Percentiles rank a stretch among this genome's conserved stretches.
phyloP scores from a whole-genome alignment of 2,113 vertebrate genomes.

The Ploceus nigricollis region DNA sequence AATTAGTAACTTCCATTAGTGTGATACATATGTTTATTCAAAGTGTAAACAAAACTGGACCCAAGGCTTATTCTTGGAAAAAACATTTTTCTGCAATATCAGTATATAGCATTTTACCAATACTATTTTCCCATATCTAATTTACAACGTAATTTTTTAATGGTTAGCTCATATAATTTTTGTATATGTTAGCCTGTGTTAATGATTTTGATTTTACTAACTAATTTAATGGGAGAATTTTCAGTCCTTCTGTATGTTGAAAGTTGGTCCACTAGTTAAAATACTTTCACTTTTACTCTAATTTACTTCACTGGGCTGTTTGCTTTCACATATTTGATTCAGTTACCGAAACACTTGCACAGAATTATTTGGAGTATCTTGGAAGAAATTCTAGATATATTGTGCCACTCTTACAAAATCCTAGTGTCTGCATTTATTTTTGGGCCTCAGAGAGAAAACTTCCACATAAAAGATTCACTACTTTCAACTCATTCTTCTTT shows the following conservation, averaged over 20 bases:
- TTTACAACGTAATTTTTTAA: slow-evolving; percentile 3
- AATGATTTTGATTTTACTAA: slow-evolving; percentile 30
- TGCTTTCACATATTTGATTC: slow-evolving; percentile 27
- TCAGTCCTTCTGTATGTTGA: neutral
- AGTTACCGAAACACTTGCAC: neutral
- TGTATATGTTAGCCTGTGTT: neutral
- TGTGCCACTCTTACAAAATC: neutral
- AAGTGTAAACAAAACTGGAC: neutral
- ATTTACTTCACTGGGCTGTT: slow-evolving; percentile 14
- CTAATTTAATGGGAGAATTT: slow-evolving; percentile 40
- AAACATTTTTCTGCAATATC: neutral
- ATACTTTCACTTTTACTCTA: neutral
- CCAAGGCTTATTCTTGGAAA: neutral
- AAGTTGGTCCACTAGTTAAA: neutral
- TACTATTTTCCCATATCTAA: neutral
- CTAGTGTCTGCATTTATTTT: neutral
- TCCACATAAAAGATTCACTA: neutral
- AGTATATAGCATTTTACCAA: neutral
- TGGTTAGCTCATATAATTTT: slow-evolving; percentile 42
- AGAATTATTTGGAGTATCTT: slow-evolving; percentile 23
- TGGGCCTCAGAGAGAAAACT: neutral
- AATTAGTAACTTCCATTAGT: neutral
- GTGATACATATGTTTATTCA: neutral
- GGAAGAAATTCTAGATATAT: neutral
- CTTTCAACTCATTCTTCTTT: neutral